These are phyloP conservation scores for Galemys pyrenaicus DNA, from an alignment of 2,113 vertebrate species.

Conservation along the genomic window DNA sequence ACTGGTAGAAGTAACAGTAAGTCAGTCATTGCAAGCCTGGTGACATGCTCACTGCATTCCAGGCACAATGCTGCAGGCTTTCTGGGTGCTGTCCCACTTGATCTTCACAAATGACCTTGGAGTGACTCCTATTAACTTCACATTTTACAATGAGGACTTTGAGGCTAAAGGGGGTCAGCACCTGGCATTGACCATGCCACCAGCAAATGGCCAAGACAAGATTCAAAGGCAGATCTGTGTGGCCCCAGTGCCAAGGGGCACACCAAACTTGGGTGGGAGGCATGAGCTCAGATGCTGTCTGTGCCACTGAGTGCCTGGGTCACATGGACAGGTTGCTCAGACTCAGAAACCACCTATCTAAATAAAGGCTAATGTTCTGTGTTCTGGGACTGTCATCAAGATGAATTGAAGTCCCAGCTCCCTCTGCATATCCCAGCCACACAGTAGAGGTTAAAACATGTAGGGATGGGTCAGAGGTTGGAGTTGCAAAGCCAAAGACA, in stretches of 20 bases:
- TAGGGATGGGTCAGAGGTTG: not conserved
- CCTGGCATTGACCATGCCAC: not conserved
- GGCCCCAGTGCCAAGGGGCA: too few relatives aligned
- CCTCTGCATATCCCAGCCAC: too few relatives aligned
- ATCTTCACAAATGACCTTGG: accelerated
- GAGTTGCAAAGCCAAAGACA: accelerated
- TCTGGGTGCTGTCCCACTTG: accelerated
- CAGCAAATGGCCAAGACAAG: not conserved
- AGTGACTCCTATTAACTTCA: accelerated
- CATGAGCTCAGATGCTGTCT: not conserved
- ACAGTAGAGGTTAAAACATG: accelerated
- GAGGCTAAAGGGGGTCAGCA: accelerated
- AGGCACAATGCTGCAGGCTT: accelerated
- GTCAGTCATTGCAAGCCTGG: accelerated
- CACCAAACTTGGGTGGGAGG: too few relatives aligned
- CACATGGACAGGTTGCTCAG: not conserved
- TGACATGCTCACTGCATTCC: accelerated
- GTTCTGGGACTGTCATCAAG: not conserved
- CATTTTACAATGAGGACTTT: not conserved
- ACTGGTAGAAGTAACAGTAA: not conserved
- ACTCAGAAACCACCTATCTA: not conserved
- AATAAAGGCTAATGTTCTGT: not conserved
- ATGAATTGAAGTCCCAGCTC: not conserved
- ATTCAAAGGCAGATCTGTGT: not conserved
- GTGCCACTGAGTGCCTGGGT: not conserved